Evolutionary conservation across 2,113 vertebrate genomes (phyloP), one percentile per base, ranked within the genome.

Genomic region (Hiodon tergisus): DNA sequence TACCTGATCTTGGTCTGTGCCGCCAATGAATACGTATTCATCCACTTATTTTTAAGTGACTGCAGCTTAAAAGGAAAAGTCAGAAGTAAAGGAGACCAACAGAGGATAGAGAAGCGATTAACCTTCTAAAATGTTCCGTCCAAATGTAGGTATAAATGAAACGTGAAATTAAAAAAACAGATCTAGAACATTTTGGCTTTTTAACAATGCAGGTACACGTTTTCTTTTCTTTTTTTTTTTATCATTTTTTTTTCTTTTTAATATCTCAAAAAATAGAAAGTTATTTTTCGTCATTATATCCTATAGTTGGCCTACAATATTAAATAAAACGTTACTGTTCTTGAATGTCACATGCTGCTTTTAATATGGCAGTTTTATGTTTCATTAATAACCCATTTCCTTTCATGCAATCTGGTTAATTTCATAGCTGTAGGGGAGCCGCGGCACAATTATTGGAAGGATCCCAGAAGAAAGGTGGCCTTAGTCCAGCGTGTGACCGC

Each of bases 211-310:
- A 91, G 86, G 86, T 89, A 88, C 90, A 89, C 76, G 77, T 87
- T 89, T 91, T 83, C 78, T 78, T 87, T 87, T 89, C 88, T 86
- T 88, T 87, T 87, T 86, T 85, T 78, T 81, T 86, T 9, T 4
- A 16, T 46, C 14, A 69, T 69, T 60, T 90, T 81, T 88, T 63
- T 62, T 67, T 67, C 63, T 58, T 85, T 82, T 89, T 83, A 86
- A 86, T 90, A 90, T 89, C 87, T 93, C 88, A 92, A 90, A 86
- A 93, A 96, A 94, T 93, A 95, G 88, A 93, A 90, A 88, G 85
- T 81, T 89, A 89, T 91, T 92, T 81, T 77, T 79, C 80, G 89
- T 93, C 87, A 84, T 89, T 90, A 47, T 57, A 67, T 58, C 89
- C 83, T 87, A 82, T 87, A 80, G 84, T 89, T 85, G 83, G 83